These are phyloP conservation scores for Neodontobutis hainanensis DNA, from an alignment of 2,113 vertebrate genomes.

Conservation along the genomic window DNA sequence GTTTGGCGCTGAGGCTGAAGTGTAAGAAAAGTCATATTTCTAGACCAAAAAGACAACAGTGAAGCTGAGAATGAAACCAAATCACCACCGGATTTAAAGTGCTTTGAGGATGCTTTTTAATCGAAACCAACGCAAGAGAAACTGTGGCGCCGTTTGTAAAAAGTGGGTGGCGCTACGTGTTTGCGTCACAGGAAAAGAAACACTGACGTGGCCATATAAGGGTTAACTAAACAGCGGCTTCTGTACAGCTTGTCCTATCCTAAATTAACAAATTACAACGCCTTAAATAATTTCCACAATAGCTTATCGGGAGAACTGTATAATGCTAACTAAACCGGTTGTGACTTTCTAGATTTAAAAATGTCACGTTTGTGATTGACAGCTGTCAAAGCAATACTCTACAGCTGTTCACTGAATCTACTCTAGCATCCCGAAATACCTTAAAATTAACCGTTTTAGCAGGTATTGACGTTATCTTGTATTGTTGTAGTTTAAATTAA, in stretches of 20 bases:
- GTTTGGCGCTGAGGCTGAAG: background rate
- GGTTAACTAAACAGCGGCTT: background rate
- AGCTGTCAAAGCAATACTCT: too few relatives aligned
- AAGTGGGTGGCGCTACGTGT: conserved; percentile 20
- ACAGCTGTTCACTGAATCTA: too few relatives aligned
- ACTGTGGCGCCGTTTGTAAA: conserved; percentile 37
- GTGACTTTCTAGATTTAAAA: too few relatives aligned
- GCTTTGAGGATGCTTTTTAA: background rate
- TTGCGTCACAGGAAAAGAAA: conserved; percentile 65
- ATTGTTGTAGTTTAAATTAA: too few relatives aligned
- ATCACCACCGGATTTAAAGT: accelerated
- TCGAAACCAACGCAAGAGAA: background rate
- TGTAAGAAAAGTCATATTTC: conserved; percentile 13
- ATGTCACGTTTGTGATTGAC: too few relatives aligned
- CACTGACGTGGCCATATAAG: conserved; percentile 29
- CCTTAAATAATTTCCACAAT: too few relatives aligned
- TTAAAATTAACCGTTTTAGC: too few relatives aligned
- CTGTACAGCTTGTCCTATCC: background rate
- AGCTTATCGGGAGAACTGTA: too few relatives aligned
- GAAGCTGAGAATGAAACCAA: background rate
- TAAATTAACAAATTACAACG: background rate
- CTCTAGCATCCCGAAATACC: too few relatives aligned
- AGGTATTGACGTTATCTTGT: too few relatives aligned
- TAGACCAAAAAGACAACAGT: background rate
- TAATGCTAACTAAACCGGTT: too few relatives aligned